A percentile compares a stretch with the other conserved stretches of the same genome.
Conservation (phyloP, 1,140 invertebrate genomes). For the Meloidogyne exigua region DNA sequence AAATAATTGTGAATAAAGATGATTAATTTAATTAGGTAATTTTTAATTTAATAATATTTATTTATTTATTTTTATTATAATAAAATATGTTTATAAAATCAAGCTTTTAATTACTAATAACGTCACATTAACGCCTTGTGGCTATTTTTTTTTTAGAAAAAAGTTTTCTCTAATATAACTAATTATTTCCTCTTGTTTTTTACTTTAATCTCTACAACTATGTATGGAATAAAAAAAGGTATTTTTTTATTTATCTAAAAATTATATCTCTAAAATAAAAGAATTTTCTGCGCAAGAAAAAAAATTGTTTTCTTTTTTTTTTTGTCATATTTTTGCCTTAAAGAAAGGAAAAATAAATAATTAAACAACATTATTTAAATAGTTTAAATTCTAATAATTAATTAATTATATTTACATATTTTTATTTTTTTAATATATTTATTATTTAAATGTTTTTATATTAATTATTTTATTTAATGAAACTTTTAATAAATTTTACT, state of each 20-base stretch:
- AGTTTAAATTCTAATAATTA: too few species aligned
- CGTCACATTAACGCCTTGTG: background rate
- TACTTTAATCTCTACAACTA: background rate
- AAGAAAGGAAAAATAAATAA: background rate
- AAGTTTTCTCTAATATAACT: too few species aligned
- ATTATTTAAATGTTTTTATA: too few species aligned
- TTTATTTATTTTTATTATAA: background rate
- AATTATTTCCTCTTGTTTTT: background rate
- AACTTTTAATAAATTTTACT: too few species aligned
- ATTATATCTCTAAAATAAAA: background rate
- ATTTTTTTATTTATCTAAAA: background rate
- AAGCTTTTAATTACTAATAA: background rate
- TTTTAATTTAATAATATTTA: too few species aligned
- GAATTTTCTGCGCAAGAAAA: background rate
- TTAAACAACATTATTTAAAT: too few species aligned
- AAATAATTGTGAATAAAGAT: too few species aligned
- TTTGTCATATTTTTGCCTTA: background rate
- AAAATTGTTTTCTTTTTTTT: background rate
- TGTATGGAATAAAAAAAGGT: background rate
- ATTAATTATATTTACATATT: too few species aligned
- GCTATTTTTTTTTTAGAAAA: background rate
- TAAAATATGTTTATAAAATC: too few species aligned
- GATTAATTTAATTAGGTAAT: too few species aligned
- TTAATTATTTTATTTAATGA: too few species aligned
- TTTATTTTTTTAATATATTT: too few species aligned